A percentile compares a stretch with the other conserved stretches of the same genome.
These are phyloP conservation scores for Monopis laevigella DNA, from an alignment of 2,888 invertebrate genomes.

Conservation along the genomic window DNA sequence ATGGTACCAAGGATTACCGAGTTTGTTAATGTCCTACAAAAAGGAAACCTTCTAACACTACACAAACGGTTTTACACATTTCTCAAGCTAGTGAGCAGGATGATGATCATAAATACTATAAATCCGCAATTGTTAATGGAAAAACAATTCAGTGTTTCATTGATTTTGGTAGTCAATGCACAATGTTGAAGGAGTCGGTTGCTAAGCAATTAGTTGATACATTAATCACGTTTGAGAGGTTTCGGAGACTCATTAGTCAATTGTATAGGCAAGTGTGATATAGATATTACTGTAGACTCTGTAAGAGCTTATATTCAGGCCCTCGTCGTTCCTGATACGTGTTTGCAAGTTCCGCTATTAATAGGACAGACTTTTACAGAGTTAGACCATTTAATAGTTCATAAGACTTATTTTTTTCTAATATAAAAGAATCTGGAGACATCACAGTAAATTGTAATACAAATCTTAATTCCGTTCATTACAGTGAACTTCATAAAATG, in stretches of 20 bases:
- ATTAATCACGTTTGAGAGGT: background rate
- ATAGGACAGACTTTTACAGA: constrained; percentile 13
- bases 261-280: too few relatives aligned
- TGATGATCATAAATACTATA: constrained; percentile 17
- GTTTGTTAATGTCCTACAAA: too few relatives aligned
- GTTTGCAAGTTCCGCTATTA: constrained; percentile 1
- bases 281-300: too few relatives aligned
- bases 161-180: constrained; percentile 20
- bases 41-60: too few relatives aligned
- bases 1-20: too few relatives aligned
- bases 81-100: constrained; percentile 5
- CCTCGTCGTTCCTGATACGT: constrained; percentile 2
- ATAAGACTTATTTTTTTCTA: background rate
- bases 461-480: background rate
- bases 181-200: constrained; percentile 14
- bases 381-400: constrained; percentile 2
- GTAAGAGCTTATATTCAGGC: too few relatives aligned
- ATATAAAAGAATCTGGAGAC: background rate
- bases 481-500: background rate
- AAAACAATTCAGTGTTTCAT: constrained; percentile 13
- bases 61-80: constrained; percentile 1
- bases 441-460: background rate
- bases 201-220: constrained; percentile 8
- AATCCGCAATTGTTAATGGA: constrained; percentile 13
- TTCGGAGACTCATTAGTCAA: background rate